These are phyloP conservation scores for Tachuris rubrigastra DNA, from an alignment of 2,113 vertebrate genomes.

Conservation along the genomic window DNA sequence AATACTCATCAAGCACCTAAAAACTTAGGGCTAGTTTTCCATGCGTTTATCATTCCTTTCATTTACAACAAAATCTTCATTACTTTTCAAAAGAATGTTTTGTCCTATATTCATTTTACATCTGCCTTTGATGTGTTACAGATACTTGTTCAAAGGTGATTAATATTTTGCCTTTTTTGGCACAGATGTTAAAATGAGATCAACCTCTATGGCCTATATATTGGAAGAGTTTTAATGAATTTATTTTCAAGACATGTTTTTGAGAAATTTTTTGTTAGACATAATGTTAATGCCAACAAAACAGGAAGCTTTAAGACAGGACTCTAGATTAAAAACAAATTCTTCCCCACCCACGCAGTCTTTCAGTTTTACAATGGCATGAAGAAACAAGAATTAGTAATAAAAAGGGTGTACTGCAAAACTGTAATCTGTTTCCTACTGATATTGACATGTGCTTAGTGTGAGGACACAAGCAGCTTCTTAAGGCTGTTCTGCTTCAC, in stretches of 20 bases:
- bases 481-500: not conserved
- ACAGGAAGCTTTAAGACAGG: conserved; percentile 12
- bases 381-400: not conserved
- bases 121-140: not conserved
- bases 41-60: not conserved
- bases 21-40: not conserved
- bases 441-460: not conserved
- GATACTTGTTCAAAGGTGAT: not conserved
- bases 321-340: not conserved
- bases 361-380: conserved; percentile 8
- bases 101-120: not conserved
- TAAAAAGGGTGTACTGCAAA: not conserved
- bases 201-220: not conserved
- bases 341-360: not conserved
- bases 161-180: not conserved
- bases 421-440: not conserved
- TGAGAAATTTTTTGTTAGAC: not conserved
- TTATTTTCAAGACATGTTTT: not conserved
- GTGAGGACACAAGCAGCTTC: not conserved
- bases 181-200: not conserved
- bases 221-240: not conserved
- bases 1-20: not conserved
- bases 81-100: not conserved
- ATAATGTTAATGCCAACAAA: not conserved
- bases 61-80: not conserved